Evolutionary conservation across 2,797 vertebrate genomes (phyloP), one percentile per base, ranked within the genome.

Genomic region (Lates japonicus): DNA sequence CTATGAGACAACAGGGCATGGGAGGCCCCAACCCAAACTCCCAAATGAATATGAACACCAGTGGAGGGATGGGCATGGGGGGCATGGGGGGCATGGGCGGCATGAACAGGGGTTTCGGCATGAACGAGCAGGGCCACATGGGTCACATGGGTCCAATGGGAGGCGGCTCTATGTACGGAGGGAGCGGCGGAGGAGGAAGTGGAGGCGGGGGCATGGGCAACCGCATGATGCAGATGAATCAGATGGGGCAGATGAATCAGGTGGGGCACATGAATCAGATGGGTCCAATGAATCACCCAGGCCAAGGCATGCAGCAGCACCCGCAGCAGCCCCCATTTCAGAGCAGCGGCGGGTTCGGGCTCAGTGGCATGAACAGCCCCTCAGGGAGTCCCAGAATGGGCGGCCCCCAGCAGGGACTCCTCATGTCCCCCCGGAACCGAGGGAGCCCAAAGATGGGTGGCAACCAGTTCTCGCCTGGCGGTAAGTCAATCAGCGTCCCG

Each of bases 381-480:
- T 95, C 98, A 0, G 96, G 97, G 37, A 98, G 97, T 87, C 97
- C 98, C 33, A 95, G 97, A 55, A 96, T 98, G 90, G 94, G 94
- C 41, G 95, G 95, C 75, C 95, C 78, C 81, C 98, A 98, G 69
- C 97, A 96, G 82, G 97, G 95, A 66, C 94, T 99, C 72, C 96
- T 99, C 93, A 95, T 97, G 84, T 99, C 98, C 12, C 97, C 97
- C 55, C 95, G 97, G 41, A 97, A 97, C 93, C 93, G 97, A 70
- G 97, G 97, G 33, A 99, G 98, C 91, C 98, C 98, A 29, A 99
- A 98, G 94, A 97, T 98, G 96, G 96, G 93, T 33, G 94, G 96
- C 59, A 98, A 97, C 88, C 97, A 97, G 82, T 99, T 97, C 93
- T 99, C 98, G 58, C 97, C 98, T 55, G 96, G 97, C 97, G 97